These are phyloP conservation scores for Apis florea DNA, from an alignment of 1,140 invertebrate genomes.

Conservation along the genomic window DNA sequence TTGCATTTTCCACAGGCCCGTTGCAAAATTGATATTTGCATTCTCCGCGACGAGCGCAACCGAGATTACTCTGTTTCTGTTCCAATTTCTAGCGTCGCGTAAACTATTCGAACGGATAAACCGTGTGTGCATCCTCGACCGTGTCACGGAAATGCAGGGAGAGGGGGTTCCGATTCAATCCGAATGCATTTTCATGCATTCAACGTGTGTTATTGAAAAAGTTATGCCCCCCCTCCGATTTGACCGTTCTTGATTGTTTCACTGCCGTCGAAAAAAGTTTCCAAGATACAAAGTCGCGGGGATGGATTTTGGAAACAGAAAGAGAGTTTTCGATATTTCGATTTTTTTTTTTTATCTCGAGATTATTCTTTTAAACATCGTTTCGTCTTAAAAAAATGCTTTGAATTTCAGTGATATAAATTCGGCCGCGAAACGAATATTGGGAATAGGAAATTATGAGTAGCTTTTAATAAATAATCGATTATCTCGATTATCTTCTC, in stretches of 20 bases:
- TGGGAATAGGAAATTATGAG: too few relatives aligned
- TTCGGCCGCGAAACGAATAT: too few relatives aligned
- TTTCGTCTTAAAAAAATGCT: neutral
- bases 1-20: constrained; percentile 11
- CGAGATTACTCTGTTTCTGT: constrained; percentile 24
- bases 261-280: neutral
- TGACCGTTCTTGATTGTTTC: neutral
- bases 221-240: neutral
- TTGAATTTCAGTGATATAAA: neutral
- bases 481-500: too few relatives aligned
- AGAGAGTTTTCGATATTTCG: neutral
- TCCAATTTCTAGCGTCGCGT: constrained; percentile 19
- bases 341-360: neutral
- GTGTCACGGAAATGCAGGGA: constrained; percentile 1
- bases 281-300: neutral
- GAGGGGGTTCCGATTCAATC: neutral
- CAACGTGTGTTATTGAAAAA: constrained; percentile 2
- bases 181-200: constrained; percentile 4
- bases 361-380: neutral
- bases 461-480: too few relatives aligned
- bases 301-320: neutral
- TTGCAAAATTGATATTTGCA: constrained; percentile 39
- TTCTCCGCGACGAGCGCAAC: neutral
- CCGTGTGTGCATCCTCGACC: neutral
- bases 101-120: constrained; percentile 2